Conservation (phyloP, 2,888 invertebrate genomes). For the Tupiocoris notatus region DNA sequence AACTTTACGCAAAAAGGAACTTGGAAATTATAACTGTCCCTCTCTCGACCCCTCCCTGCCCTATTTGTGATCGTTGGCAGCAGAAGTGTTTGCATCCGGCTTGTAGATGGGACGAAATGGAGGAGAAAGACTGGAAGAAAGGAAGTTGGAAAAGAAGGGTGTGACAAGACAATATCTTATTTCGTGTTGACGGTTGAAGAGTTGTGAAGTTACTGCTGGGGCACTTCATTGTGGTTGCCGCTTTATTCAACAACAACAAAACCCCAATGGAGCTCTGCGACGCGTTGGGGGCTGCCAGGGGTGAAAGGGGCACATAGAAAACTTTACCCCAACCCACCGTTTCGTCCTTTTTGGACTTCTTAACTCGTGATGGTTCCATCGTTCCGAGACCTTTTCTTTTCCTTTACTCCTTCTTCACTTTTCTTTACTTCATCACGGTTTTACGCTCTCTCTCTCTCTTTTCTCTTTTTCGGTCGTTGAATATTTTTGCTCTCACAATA, state of each 20-base stretch:
- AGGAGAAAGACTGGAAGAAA: neutral
- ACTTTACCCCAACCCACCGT: slow-evolving; percentile 28
- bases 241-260: slow-evolving; percentile 44
- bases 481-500: slow-evolving; percentile 32
- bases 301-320: slow-evolving; percentile 34
- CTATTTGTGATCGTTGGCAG: neutral
- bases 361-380: slow-evolving; percentile 33
- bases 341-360: slow-evolving; percentile 32
- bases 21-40: too few species aligned
- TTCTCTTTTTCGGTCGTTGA: slow-evolving; percentile 29
- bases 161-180: slow-evolving; percentile 44
- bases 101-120: neutral
- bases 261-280: slow-evolving; percentile 31
- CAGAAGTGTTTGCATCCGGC: neutral
- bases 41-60: too few species aligned
- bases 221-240: slow-evolving; percentile 40
- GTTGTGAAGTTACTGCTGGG: slow-evolving; percentile 35
- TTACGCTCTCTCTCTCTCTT: slow-evolving; percentile 5
- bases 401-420: neutral
- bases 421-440: slow-evolving; percentile 2
- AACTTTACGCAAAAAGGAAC: too few species aligned
- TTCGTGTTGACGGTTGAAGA: slow-evolving; percentile 33
- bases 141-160: neutral
- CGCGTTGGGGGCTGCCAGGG: neutral
- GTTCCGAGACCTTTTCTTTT: neutral